Base-by-base conservation (phyloP, 2,888 invertebrate species). In the Gari tellinella region DNA sequence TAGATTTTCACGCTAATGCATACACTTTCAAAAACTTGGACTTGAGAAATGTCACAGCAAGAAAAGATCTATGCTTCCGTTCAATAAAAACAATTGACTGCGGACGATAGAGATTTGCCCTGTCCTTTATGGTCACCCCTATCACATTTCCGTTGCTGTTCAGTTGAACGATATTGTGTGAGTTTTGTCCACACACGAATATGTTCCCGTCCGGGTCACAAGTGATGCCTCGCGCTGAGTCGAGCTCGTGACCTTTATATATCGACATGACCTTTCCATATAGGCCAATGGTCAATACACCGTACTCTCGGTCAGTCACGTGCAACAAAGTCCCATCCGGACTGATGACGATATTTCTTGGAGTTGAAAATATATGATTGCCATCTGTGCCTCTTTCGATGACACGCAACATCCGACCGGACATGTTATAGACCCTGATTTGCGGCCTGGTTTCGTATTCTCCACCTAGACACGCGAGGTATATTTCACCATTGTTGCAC, bases 381-480 rank as follows among this genome's bases (percentile, higher is more conserved):
- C 68, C 78, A 15, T 70, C 64, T 12, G 43, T 8, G 15, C 45
- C 70, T 26, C 43, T 66, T 43, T 73, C 73, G 49, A 78, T 58
- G 21, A 73, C 63, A 1, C 73, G 58, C 2, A 78, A 43, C 63
- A 78, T 40, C 17, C 73, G 48, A 15, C 78, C 78, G 8, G 78
- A 73, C 67, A 78, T 67, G 46, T 73, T 73, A 51, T 73, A 78
- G 17, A 78, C 78, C n/a, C 78, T 49, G 2, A 78, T 56, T 45
- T 70, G 69, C 15, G 78, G 70, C 8, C 73, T 41, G 49, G 67
- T 73, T 37, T 78, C 78, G 31, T 73, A 73, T 25, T 70, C 62
- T n/a, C 78, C 73, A 37, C 69, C 72, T 2, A 70, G 19, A 56
- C 78, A 69, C 0, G 64, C 66, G 3, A 70, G 67, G 26, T 69